A percentile compares a stretch with the other conserved stretches of the same genome.
Conservation (phyloP, 92 coral and sea anemone genomes). For the Hydrozoanthus gracilis region DNA sequence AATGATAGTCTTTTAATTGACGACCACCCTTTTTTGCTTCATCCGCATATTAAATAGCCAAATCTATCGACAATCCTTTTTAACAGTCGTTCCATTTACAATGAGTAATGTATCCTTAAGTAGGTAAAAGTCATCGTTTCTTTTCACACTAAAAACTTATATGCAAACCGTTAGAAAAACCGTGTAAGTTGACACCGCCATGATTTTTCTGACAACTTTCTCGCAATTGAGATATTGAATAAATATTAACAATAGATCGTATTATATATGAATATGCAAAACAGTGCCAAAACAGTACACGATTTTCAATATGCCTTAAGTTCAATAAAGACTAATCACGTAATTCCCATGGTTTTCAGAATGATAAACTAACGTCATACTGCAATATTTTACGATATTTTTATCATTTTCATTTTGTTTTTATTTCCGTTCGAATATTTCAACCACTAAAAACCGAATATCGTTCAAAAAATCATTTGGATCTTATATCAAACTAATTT, state of each 20-base stretch:
- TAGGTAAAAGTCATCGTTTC: not conserved
- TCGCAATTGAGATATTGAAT: not conserved
- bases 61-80: not conserved
- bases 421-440: not conserved
- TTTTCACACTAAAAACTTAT: not conserved
- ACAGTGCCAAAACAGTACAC: not conserved
- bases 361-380: not conserved
- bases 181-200: not conserved
- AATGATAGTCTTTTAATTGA: not conserved
- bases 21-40: conserved; percentile 10
- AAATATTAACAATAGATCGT: not conserved
- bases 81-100: too few relatives aligned
- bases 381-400: conserved; percentile 2
- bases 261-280: not conserved
- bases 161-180: not conserved
- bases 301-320: too few relatives aligned
- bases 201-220: conserved; percentile 6
- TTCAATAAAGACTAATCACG: too few relatives aligned
- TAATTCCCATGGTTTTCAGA: too few relatives aligned
- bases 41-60: conserved; percentile 7
- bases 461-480: not conserved
- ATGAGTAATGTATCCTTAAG: not conserved
- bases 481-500: not conserved
- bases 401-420: not conserved
- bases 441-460: not conserved